Evolutionary conservation across 2,797 vertebrate genomes (phyloP).

Genomic region (Acanthopagrus latus): DNA sequence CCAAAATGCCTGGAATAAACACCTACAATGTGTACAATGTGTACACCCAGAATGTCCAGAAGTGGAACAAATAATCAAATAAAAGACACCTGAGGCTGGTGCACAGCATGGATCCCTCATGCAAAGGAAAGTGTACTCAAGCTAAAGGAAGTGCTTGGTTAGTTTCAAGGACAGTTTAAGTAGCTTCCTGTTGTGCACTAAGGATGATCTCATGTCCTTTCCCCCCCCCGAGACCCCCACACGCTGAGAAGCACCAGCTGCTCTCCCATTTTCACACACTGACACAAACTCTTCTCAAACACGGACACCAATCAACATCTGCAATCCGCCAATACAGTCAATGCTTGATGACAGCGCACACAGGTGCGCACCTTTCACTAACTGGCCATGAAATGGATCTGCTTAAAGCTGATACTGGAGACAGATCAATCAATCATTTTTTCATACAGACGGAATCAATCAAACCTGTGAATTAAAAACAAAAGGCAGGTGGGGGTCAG

Average conservation of each 20-base stretch:
- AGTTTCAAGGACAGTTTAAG: constrained; percentile 76
- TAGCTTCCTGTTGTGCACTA: constrained; percentile 73
- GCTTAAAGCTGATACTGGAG: constrained; percentile 19
- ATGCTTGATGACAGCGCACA: constrained; percentile 8
- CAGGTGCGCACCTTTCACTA: constrained; percentile 19
- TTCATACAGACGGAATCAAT: constrained; percentile 53
- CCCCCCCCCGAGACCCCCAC: constrained; percentile 55
- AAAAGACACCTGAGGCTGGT: constrained; percentile 42
- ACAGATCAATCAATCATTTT: constrained; percentile 44
- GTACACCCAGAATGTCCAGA: constrained; percentile 23
- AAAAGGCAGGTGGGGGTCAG: not conserved
- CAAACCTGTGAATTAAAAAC: constrained; percentile 34
- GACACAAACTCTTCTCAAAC: constrained; percentile 39
- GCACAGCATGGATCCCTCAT: constrained; percentile 47
- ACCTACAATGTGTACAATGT: too few relatives aligned
- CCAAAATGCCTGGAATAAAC: constrained; percentile 20
- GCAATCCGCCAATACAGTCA: constrained; percentile 21
- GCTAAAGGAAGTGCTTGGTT: constrained; percentile 73
- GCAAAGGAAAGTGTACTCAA: constrained; percentile 44
- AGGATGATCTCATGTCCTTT: constrained; percentile 66
- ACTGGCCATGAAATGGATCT: constrained; percentile 2
- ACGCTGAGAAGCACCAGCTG: constrained; percentile 71
- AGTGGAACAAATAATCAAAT: constrained; percentile 37
- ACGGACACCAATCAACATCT: constrained; percentile 29
- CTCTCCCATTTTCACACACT: constrained; percentile 47